Base-by-base conservation (phyloP, 2,888 invertebrate species). In the Eupithecia tripunctaria region DNA sequence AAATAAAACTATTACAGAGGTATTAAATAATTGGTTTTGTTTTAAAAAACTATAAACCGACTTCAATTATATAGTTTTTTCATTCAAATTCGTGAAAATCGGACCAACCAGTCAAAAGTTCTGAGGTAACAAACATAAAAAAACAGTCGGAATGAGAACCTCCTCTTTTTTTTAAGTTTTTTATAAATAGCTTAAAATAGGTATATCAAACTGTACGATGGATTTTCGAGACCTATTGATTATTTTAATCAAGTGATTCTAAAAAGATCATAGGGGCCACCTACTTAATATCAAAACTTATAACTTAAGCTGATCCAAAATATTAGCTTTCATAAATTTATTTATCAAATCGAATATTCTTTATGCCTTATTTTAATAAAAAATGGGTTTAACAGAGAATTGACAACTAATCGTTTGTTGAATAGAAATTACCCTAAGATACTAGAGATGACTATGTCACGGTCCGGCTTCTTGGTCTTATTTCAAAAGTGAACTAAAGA, bases 321-420 rank as follows among this genome's bases (percentile, higher is more conserved):
- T 87, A 86, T 87, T 89, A 88, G 86, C 86, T 85, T 87, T 87
- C 84, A 83, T 86, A 85, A 84, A 89, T 88, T 88, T 88, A 86
- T 86, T 88, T 88, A 87, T 84, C 86, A 85, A 86, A 85, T 80
- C 81, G 80, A 80, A 86, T 83, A 82, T 84, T 81, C 76, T 85
- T 88, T 87, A 89, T 87, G 79, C 82, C 76, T 83, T 84, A 86
- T 86, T 82, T 85, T 82, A 87, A 86, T 83, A 85, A 80, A 80
- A 83, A 84, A 85, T 86, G 82, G 81, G 81, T 84, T 86, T 88
- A 82, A 86, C 84, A 85, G 87, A 86, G 82, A 81, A 85, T 85
- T 82, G 81, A 74, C 81, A 79, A 85, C 86, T 88, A 88, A 90
- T 89, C 86, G 89, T 84, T 88, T 80, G 77, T 86, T 63, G 91